Conservation (phyloP, 1,140 invertebrate species). For the Olivierus martensii region DNA sequence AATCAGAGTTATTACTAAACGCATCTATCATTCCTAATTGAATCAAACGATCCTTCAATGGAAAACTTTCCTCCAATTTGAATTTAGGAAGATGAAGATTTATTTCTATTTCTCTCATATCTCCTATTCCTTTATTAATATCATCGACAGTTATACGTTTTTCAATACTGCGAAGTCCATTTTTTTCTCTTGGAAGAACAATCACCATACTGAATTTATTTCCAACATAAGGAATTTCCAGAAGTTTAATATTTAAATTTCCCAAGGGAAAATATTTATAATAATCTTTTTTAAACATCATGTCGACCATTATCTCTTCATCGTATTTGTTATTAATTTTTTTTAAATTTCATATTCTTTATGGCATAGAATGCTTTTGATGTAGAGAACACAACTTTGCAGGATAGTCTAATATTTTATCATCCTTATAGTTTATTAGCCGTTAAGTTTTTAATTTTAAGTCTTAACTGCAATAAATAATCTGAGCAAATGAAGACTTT, state of each 20-base stretch:
- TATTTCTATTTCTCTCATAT: neutral
- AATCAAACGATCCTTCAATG: conserved; percentile 16
- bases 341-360: no score
- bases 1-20: conserved; percentile 17
- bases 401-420: no score
- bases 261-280: neutral
- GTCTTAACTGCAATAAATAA: no score
- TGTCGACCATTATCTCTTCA: neutral
- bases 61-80: conserved; percentile 45
- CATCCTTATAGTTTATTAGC: no score
- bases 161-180: neutral
- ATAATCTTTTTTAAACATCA: neutral
- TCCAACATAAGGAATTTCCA: neutral
- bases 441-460: no score
- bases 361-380: no score
- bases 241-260: neutral
- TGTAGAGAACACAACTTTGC: no score
- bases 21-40: conserved; percentile 18
- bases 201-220: neutral
- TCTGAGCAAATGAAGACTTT: no score
- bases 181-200: neutral
- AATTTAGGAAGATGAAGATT: conserved; percentile 51
- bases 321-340: no score
- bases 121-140: no score
- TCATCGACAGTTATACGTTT: neutral